Conservation (phyloP, 2,888 invertebrate genomes). For the Leucozona laternaria region DNA sequence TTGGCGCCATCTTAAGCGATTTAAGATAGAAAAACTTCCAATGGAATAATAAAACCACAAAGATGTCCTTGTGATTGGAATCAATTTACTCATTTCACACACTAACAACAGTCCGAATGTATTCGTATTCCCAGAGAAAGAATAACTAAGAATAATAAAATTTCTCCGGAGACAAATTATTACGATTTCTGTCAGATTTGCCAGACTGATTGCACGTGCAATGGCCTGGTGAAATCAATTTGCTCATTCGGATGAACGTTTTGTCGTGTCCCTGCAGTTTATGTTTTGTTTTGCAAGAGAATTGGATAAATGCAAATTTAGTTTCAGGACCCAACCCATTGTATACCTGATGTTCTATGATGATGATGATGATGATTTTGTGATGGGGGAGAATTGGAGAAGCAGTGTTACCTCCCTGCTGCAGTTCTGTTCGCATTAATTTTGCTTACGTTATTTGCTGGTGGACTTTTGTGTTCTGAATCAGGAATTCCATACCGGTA, state of each 20-base stretch:
- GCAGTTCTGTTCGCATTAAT: constrained; percentile 16
- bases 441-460: constrained; percentile 22
- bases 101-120: background rate
- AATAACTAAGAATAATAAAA: too few relatives aligned
- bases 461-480: constrained; percentile 27
- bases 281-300: constrained; percentile 32
- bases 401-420: constrained; percentile 2
- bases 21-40: constrained; percentile 1
- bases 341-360: background rate
- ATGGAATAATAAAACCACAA: constrained; percentile 24
- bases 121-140: background rate
- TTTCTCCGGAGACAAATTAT: constrained; percentile 8
- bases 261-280: constrained; percentile 30
- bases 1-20: constrained; percentile 2
- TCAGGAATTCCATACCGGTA: background rate
- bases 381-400: background rate
- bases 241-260: constrained; percentile 22
- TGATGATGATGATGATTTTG: constrained; percentile 1
- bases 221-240: constrained; percentile 46
- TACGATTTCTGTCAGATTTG: constrained; percentile 7
- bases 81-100: constrained; percentile 3
- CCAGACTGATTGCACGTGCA: constrained; percentile 16
- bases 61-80: constrained; percentile 7
- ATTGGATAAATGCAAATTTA: constrained; percentile 65
- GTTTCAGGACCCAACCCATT: background rate